A percentile compares a stretch with the other conserved stretches of the same genome.
These are phyloP conservation scores for Cantharis flavilabris DNA, from an alignment of 2,888 invertebrate genomes.

Conservation along the genomic window DNA sequence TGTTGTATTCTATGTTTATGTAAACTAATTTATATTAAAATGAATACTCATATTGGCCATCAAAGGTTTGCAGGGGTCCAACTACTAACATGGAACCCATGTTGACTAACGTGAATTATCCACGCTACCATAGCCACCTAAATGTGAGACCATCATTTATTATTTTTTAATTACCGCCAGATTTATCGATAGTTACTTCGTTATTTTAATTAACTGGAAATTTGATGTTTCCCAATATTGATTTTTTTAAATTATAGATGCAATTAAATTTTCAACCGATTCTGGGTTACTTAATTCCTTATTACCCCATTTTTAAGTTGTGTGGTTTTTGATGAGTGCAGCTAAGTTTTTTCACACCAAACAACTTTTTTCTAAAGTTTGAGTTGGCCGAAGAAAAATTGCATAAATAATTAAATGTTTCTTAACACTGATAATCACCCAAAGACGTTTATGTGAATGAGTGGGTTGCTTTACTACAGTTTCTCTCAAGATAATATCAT, in stretches of 20 bases:
- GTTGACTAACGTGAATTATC: conserved; percentile 40
- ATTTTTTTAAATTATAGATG: not conserved
- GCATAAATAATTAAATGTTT: not conserved
- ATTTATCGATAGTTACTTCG: conserved; percentile 38
- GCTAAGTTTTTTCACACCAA: not conserved
- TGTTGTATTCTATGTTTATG: conserved; percentile 39
- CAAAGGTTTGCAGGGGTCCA: conserved; percentile 42
- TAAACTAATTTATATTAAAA: conserved; percentile 47
- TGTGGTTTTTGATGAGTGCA: not conserved
- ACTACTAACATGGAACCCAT: conserved; percentile 36
- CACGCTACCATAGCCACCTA: conserved; percentile 37
- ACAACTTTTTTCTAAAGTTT: not conserved
- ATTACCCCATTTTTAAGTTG: not conserved
- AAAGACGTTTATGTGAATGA: not conserved
- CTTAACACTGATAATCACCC: not conserved
- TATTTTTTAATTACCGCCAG: conserved; percentile 46
- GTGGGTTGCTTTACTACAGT: not conserved
- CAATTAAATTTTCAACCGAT: not conserved
- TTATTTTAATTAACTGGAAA: not conserved
- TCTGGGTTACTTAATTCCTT: not conserved
- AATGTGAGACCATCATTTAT: conserved; percentile 39
- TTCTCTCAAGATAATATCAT: not conserved
- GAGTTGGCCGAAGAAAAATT: not conserved
- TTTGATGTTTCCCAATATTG: not conserved
- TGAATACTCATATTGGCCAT: conserved; percentile 43